Conservation (phyloP, 2,888 invertebrate genomes). For the Campaea margaritaria region DNA sequence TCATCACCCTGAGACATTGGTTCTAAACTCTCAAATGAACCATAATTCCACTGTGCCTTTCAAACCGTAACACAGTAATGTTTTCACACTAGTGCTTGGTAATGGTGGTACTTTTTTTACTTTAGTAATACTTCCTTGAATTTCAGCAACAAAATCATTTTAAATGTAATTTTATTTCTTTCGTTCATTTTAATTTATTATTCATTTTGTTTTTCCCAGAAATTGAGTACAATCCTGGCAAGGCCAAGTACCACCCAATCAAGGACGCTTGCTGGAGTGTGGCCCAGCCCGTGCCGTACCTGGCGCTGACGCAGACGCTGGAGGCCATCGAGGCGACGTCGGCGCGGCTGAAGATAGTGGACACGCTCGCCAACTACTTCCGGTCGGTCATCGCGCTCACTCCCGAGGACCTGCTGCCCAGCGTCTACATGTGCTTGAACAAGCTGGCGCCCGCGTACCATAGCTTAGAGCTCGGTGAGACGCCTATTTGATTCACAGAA, state of each 20-base stretch:
- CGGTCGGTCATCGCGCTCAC: constrained; percentile 93
- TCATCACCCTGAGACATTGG: not conserved
- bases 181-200: no score
- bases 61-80: no score
- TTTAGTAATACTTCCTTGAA: no score
- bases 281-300: constrained; percentile 93
- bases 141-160: no score
- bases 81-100: no score
- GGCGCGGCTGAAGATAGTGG: constrained; percentile 95
- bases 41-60: no score
- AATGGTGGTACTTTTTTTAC: no score
- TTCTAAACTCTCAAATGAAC: no score
- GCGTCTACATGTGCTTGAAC: constrained; percentile 98
- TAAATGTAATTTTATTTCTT: no score
- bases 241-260: constrained; percentile 92
- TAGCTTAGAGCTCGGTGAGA: constrained; percentile 85
- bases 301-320: constrained; percentile 95
- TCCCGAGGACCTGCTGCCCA: constrained; percentile 95
- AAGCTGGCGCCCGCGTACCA: constrained; percentile 98
- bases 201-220: no score
- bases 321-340: constrained; percentile 95
- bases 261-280: constrained; percentile 92
- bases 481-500: not conserved
- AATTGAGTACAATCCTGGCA: constrained; percentile 88
- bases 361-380: constrained; percentile 96